These are phyloP conservation scores for Cryptomyrus ogoouensis DNA, from an alignment of 2,113 vertebrate genomes.

Conservation along the genomic window DNA sequence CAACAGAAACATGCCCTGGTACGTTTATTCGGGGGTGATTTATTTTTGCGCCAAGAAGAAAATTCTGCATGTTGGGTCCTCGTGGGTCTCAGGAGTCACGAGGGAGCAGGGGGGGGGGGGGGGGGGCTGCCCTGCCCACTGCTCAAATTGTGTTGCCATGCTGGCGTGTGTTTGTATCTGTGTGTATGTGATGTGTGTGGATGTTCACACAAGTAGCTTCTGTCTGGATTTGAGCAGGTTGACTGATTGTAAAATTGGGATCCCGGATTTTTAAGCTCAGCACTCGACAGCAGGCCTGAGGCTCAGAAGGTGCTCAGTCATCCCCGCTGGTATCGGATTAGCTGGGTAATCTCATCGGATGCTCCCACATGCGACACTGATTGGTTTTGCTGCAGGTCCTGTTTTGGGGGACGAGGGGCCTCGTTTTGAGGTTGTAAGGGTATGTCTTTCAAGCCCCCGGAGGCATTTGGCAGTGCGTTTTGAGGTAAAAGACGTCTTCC, in stretches of 20 bases:
- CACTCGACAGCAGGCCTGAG: neutral
- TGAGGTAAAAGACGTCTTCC: neutral
- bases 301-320: constrained; percentile 43
- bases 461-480: constrained; percentile 31
- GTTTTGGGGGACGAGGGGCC: constrained; percentile 37
- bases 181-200: neutral
- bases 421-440: constrained; percentile 30
- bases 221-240: constrained; percentile 37
- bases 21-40: neutral
- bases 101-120: neutral
- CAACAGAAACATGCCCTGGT: neutral
- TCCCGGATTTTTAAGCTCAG: constrained; percentile 26
- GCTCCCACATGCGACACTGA: constrained; percentile 57
- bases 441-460: neutral
- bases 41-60: neutral
- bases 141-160: neutral
- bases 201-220: constrained; percentile 27
- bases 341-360: constrained; percentile 43
- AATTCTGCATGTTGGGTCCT: neutral
- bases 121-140: neutral
- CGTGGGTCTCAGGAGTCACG: neutral
- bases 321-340: constrained; percentile 39
- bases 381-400: constrained; percentile 56
- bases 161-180: neutral
- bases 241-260: constrained; percentile 29